Evolutionary conservation across 2,888 invertebrate genomes (phyloP), one percentile per base, ranked within the genome.

Genomic region (Dynastes hyllus): DNA sequence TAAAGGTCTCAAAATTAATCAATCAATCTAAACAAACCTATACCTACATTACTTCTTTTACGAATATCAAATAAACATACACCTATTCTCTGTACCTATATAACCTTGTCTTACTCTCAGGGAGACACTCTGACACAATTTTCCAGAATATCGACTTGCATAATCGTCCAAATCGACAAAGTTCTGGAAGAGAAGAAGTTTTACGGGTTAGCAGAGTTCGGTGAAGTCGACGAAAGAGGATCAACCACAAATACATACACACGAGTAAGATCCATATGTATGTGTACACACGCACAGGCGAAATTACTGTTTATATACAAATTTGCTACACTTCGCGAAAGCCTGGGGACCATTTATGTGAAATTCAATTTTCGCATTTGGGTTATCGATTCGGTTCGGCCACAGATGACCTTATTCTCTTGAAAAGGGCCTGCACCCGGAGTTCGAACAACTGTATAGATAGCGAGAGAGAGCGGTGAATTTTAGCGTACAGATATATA

Each of bases 291-390:
- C 22, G 45, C 29, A 9, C 45, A 32, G 16, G 11, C 16, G 55
- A 73, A 73, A 55, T 55, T 13, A 53, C 73, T 70, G 11, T 70
- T 70, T 70, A 51, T 27, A 51, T 53, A 53, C 32, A 53, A 73
- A 73, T 37, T 55, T 32, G 8, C 9, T 32, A 8, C 13, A 45
- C 22, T n/a, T 65, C 11, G n/a, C 32, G 37, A 37, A 37, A 29
- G 22, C 22, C 6, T 5, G 0, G 45, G 27, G 51, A 70, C 29
- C 70, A 8, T 45, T 45, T 45, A 27, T 70, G 51, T 53, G 53
- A 51, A 70, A 70, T 70, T 70, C 70, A 70, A 70, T 70, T 70
- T 70, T 70, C 70, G 29, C 70, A 70, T 70, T 70, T 13, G 70
- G 70, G 70, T 70, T 70, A 70, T 70, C 51, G 70, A 70, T 70